Percentiles rank a stretch among this genome's conserved stretches.
Conservation (phyloP, 1,140 invertebrate genomes). For the Dufourea novaeangliae region DNA sequence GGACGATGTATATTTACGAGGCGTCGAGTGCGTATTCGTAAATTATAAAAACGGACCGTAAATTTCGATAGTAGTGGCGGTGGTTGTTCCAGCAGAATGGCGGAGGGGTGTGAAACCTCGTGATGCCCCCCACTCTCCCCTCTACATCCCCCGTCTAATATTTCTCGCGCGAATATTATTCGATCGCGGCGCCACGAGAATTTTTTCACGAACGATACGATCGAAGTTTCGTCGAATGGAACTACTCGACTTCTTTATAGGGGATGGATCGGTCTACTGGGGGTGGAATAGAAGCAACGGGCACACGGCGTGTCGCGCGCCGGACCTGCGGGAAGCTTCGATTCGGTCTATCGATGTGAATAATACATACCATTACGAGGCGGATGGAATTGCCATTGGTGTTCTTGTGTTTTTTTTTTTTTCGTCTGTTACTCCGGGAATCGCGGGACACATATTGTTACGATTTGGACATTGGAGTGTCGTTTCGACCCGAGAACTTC, state of each 20-base stretch:
- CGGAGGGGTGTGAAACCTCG: too few species aligned
- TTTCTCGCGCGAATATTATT: too few species aligned
- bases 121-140: too few species aligned
- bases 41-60: too few species aligned
- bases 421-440: constrained; percentile 2
- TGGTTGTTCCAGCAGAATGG: too few species aligned
- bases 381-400: constrained; percentile 37
- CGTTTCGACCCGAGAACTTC: background rate
- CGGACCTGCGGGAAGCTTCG: constrained; percentile 49
- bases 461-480: constrained; percentile 4
- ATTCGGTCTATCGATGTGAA: constrained; percentile 58
- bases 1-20: too few species aligned
- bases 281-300: constrained; percentile 34
- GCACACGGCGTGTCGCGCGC: constrained; percentile 8
- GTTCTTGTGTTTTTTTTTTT: too few species aligned
- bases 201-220: constrained; percentile 48
- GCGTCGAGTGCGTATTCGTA: background rate
- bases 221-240: constrained; percentile 49
- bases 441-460: constrained; percentile 41
- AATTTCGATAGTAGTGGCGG: too few species aligned
- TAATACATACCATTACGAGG: constrained; percentile 63
- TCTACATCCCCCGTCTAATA: too few species aligned
- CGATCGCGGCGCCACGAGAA: too few species aligned
- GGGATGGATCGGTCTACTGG: background rate
- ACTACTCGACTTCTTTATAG: constrained; percentile 44